Base-by-base conservation (phyloP, 2,113 vertebrate genomes). In the Anas platyrhynchos region DNA sequence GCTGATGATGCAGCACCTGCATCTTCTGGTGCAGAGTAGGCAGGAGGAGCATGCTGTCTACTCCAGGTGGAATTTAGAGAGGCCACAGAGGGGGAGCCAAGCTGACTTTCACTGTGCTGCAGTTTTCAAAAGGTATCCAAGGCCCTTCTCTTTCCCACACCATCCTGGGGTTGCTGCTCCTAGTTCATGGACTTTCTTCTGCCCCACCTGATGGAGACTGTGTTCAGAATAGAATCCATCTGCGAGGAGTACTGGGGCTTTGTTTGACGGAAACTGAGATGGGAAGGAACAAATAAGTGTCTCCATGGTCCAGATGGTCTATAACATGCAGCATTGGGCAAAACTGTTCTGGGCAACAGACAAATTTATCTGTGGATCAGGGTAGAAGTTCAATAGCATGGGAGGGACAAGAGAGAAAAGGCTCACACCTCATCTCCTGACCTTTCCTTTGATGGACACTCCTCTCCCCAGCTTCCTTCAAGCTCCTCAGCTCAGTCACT, bases 181-280 rank as follows among this genome's bases (percentile, higher is more conserved):
- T 46, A 2, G 6, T 38, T 85, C 36, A 50, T 36, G 62, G 90
- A 77, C 66, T 89, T 91, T 85, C 31, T 91, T 81, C 32, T 93
- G 34, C 36, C 68, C 58, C 1, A 0, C 20, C 44, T 85, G 69
- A 72, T 61, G 74, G 74, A 95, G 61, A 27, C 27, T 34, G 26
- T 25, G 29, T 36, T 84, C 59, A 43, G 73, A 41, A 76, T 73
- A 38, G 63, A 65, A 22, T 88, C 46, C 38, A 22, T 55, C 63
- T 31, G 18, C 20, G 29, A 84, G n/a, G 54, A 68, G 43, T 52
- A 38, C 43, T 66, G 67, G 50, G 68, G 79, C 87, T 97, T 97
- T 93, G 36, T 94, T 96, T 97, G 96, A 95, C 8, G 26, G 96
- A 97, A 97, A 96, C 94, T 96, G 96, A 93, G 44, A 67, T 83